Conservation (phyloP, 2,888 invertebrate genomes). For the Ephialtes manifestator region DNA sequence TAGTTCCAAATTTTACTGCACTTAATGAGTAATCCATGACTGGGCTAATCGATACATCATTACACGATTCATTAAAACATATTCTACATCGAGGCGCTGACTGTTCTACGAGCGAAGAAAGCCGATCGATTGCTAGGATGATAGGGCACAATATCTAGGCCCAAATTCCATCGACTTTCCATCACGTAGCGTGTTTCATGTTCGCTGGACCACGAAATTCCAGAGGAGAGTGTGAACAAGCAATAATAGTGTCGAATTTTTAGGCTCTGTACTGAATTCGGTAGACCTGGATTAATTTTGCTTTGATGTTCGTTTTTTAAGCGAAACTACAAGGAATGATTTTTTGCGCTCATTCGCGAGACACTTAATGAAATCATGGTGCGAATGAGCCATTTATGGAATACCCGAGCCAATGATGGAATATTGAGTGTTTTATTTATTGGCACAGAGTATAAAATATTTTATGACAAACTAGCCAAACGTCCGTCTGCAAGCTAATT, state of each 20-base stretch:
- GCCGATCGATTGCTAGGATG: conserved; percentile 7
- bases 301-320: conserved; percentile 3
- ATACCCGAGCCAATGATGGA: too few species aligned
- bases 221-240: conserved; percentile 4
- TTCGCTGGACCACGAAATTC: conserved; percentile 54
- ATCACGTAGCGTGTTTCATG: conserved; percentile 20
- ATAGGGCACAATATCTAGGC: conserved; percentile 8
- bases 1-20: not conserved
- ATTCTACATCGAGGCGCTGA: not conserved
- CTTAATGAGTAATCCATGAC: conserved; percentile 1
- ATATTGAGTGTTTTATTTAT: too few species aligned
- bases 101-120: not conserved
- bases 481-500: too few species aligned
- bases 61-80: not conserved
- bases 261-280: not conserved
- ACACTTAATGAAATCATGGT: too few species aligned
- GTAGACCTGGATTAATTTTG: not conserved
- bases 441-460: too few species aligned
- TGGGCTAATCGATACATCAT: not conserved
- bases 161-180: conserved; percentile 42
- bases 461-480: too few species aligned
- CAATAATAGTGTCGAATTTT: not conserved
- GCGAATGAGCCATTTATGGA: too few species aligned
- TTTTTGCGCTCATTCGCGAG: conserved; percentile 7
- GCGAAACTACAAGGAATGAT: conserved; percentile 15